Conservation (phyloP, 2,797 vertebrate species). For the Acipenser transmontanus region DNA sequence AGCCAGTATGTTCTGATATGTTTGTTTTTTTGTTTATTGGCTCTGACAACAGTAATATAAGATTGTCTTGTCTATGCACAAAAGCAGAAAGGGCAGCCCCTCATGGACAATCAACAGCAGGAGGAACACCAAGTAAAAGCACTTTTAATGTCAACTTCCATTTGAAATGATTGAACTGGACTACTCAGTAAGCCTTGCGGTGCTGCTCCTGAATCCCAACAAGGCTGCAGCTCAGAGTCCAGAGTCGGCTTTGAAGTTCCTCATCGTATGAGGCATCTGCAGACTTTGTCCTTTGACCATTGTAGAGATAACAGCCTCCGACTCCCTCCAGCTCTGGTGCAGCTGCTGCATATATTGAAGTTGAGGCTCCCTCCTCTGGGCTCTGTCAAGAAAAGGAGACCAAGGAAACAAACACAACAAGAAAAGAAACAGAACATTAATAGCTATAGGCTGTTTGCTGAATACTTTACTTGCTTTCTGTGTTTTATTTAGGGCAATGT, state of each 20-base stretch:
- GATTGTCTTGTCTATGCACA: not conserved
- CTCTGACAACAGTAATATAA: slow-evolving; percentile 1
- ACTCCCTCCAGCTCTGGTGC: slow-evolving; percentile 69
- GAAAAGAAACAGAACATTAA: not conserved
- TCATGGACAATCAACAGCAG: slow-evolving; percentile 35
- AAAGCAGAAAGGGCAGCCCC: slow-evolving; percentile 20
- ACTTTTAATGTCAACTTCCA: slow-evolving; percentile 24
- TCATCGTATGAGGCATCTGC: slow-evolving; percentile 56
- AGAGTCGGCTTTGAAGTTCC: slow-evolving; percentile 68
- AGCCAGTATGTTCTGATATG: slow-evolving; percentile 6
- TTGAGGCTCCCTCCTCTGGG: slow-evolving; percentile 78
- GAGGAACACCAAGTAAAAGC: slow-evolving; percentile 29
- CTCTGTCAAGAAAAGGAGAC: slow-evolving; percentile 51
- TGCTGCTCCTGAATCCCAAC: slow-evolving; percentile 47
- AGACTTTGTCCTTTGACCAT: slow-evolving; percentile 66
- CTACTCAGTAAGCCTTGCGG: slow-evolving; percentile 25
- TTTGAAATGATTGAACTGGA: slow-evolving; percentile 16
- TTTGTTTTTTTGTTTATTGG: not conserved
- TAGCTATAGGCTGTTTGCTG: too few species aligned
- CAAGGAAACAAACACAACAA: not conserved
- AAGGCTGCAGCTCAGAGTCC: slow-evolving; percentile 72
- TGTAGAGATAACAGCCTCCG: slow-evolving; percentile 77
- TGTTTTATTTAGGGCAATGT: too few species aligned
- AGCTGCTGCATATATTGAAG: slow-evolving; percentile 60
- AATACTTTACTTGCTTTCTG: too few species aligned